phyloP scores from a whole-genome alignment of 30 jellyfish, hydroid and myxozoan genomes.

The Cassiopea xamachana region DNA sequence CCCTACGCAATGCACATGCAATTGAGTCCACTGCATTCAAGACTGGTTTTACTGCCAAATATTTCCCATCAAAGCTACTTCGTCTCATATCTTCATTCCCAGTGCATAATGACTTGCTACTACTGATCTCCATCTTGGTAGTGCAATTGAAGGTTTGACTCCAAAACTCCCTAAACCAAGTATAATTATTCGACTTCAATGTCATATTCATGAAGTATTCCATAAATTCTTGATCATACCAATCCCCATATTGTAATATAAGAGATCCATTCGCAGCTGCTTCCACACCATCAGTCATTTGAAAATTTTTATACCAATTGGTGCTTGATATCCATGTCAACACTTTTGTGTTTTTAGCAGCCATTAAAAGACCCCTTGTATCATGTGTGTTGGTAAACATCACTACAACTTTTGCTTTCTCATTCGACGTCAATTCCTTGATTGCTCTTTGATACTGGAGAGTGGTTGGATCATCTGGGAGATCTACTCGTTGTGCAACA shows the following conservation, averaged over 20 bases:
- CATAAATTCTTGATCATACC: conserved; percentile 40
- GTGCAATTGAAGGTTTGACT: conserved; percentile 73
- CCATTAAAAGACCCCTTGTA: conserved; percentile 59
- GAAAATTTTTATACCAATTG: conserved; percentile 22
- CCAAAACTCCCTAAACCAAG: conserved; percentile 83
- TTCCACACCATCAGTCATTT: conserved; percentile 30
- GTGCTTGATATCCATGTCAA: conserved; percentile 69
- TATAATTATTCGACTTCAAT: conserved; percentile 25
- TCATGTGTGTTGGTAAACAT: conserved; percentile 73
- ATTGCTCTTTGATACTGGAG: conserved; percentile 7
- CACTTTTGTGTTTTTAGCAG: conserved; percentile 35
- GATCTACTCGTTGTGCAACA: conserved; percentile 33
- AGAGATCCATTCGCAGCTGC: conserved; percentile 74
- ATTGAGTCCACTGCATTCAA: conserved; percentile 64
- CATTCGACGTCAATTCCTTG: conserved; percentile 1
- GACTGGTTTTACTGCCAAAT: conserved; percentile 66
- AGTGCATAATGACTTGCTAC: conserved; percentile 5
- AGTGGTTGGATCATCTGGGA: conserved; percentile 43
- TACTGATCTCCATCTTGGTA: background rate
- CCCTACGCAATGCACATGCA: conserved; percentile 66
- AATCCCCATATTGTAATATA: conserved; percentile 32
- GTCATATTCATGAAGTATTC: conserved; percentile 37
- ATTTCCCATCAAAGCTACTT: background rate
- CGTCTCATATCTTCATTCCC: conserved; percentile 57
- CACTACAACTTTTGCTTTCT: conserved; percentile 48